Percentiles rank a stretch among this genome's conserved stretches.
phyloP scores from a whole-genome alignment of 1,140 invertebrate species.

The Callitettix versicolor region DNA sequence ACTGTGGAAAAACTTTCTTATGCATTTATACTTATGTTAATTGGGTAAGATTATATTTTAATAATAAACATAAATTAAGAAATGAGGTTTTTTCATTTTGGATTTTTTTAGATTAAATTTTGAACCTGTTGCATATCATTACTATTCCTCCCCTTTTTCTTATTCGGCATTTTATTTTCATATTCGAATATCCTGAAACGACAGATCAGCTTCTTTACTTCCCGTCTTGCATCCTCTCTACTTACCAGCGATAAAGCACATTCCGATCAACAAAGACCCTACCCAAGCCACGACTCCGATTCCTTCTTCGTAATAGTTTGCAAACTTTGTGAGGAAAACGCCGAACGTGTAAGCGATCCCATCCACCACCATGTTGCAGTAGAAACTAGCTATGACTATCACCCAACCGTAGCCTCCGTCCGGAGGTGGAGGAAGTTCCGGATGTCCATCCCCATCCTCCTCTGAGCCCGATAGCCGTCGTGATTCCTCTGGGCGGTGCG shows the following conservation, averaged over 20 bases:
- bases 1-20: no score
- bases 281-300: constrained; percentile 83
- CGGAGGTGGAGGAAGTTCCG: constrained; percentile 54
- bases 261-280: constrained; percentile 80
- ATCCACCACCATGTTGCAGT: constrained; percentile 96
- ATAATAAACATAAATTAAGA: no score
- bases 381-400: constrained; percentile 87
- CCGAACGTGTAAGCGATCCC: constrained; percentile 89
- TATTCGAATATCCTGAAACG: no score
- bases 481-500: neutral
- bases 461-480: neutral
- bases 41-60: no score
- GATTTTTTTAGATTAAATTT: no score
- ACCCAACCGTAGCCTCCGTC: constrained; percentile 86
- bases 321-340: constrained; percentile 70
- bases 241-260: constrained; percentile 81
- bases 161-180: no score
- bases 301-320: constrained; percentile 67
- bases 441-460: neutral
- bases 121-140: no score
- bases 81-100: no score
- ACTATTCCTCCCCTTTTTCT: no score
- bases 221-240: no score
- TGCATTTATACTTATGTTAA: no score
- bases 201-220: no score